These are phyloP conservation scores for Heliocidaris tuberculata DNA, from an alignment of 35 echinoderm and acorn worm species.

Conservation along the genomic window DNA sequence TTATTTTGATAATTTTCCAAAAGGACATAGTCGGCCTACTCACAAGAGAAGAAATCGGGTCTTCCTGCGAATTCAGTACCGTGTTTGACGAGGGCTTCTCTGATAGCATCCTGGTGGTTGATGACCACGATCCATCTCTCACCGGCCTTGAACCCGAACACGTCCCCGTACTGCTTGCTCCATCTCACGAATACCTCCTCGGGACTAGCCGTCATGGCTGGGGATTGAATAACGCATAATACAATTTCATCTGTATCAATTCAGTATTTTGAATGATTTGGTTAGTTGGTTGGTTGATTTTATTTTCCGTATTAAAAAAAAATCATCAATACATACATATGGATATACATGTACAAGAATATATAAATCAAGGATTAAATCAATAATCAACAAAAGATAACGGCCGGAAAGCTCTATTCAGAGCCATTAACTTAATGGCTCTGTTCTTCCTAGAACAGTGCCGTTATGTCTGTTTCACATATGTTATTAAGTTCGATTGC, in stretches of 20 bases:
- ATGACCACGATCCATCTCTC: slow-evolving; percentile 66
- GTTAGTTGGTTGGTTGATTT: no score
- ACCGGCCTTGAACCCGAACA: slow-evolving; percentile 79
- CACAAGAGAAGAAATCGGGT: slow-evolving; percentile 49
- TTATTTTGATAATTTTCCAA: no score
- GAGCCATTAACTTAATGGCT: no score
- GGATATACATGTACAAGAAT: not conserved
- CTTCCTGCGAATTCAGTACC: slow-evolving; percentile 66
- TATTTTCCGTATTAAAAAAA: no score
- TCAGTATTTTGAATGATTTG: no score
- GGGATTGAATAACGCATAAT: not conserved
- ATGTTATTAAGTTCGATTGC: no score
- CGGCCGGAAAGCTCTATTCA: no score
- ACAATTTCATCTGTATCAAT: no score
- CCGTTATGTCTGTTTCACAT: no score
- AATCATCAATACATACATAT: no score
- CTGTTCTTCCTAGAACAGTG: no score
- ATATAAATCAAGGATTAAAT: not conserved
- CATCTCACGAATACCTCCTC: slow-evolving; percentile 45
- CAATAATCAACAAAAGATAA: no score
- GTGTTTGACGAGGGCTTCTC: slow-evolving; percentile 73
- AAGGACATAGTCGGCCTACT: not conserved
- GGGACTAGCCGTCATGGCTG: slow-evolving; percentile 39
- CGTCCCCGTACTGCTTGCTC: slow-evolving; percentile 68
- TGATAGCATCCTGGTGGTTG: slow-evolving; percentile 60